Evolutionary conservation across 2,113 vertebrate species (phyloP).

Genomic region (Limanda limanda): DNA sequence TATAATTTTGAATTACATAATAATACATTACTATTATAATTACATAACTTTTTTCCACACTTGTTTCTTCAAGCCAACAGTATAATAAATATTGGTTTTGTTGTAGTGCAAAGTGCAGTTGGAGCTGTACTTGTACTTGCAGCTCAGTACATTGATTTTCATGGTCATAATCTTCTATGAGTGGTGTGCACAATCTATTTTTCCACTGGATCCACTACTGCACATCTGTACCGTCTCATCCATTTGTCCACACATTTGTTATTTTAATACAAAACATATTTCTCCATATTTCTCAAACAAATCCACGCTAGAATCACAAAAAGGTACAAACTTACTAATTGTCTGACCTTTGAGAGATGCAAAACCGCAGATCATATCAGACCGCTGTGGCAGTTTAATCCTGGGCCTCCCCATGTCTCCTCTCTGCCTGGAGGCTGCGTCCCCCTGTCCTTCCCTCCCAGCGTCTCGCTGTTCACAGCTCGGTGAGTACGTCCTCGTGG

Average conservation of each 20-base stretch:
- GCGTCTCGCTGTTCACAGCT: conserved; percentile 91
- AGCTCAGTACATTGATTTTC: no score
- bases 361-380: conserved; percentile 97
- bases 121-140: no score
- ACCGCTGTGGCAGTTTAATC: conserved; percentile 91
- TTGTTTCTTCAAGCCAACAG: no score
- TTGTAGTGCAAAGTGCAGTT: no score
- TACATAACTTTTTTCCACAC: no score
- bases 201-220: background rate
- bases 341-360: conserved; percentile 94
- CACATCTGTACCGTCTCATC: background rate
- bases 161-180: no score
- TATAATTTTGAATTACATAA: background rate
- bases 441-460: conserved; percentile 81
- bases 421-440: conserved; percentile 68
- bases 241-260: background rate
- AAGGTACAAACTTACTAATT: conserved; percentile 62
- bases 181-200: no score
- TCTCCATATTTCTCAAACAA: background rate
- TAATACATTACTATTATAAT: no score
- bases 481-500: conserved; percentile 74
- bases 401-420: conserved; percentile 81
- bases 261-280: background rate
- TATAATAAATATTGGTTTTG: no score
- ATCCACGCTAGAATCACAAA: conserved; percentile 24